Evolutionary conservation across 2,888 invertebrate species (phyloP).

Genomic region (Oxycera nigricornis): DNA sequence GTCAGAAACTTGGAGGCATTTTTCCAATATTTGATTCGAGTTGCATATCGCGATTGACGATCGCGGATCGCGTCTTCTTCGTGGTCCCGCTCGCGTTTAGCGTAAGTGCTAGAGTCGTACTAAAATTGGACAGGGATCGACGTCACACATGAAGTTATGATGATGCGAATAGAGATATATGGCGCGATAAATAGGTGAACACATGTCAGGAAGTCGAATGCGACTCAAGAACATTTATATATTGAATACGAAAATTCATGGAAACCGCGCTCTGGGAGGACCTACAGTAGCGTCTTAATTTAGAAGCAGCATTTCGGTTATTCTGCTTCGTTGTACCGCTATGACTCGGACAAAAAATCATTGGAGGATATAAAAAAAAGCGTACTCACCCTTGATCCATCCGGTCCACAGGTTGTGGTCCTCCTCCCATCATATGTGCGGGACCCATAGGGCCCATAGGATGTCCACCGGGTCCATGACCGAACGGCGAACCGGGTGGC

Average conservation of each 20-base stretch:
- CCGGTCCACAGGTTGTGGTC: constrained; percentile 82
- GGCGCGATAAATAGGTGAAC: background rate
- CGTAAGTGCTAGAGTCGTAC: background rate
- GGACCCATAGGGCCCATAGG: constrained; percentile 62
- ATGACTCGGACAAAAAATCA: no score
- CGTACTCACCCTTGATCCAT: constrained; percentile 75
- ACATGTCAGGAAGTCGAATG: background rate
- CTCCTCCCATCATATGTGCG: constrained; percentile 69
- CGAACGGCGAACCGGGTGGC: constrained; percentile 75
- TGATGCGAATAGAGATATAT: background rate
- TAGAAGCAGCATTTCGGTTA: no score
- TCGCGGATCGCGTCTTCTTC: background rate
- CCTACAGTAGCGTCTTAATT: no score
- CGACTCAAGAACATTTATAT: background rate
- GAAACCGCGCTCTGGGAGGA: no score
- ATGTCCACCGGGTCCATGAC: constrained; percentile 72
- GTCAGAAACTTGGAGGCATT: background rate
- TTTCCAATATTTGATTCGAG: constrained; percentile 19
- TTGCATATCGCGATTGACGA: background rate
- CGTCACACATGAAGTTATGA: background rate
- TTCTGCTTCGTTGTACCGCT: no score
- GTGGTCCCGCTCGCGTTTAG: background rate
- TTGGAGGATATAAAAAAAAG: background rate
- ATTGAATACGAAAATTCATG: no score
- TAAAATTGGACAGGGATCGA: background rate